These are phyloP conservation scores for Hestina assimilis DNA, from an alignment of 1,140 invertebrate genomes.

Conservation along the genomic window DNA sequence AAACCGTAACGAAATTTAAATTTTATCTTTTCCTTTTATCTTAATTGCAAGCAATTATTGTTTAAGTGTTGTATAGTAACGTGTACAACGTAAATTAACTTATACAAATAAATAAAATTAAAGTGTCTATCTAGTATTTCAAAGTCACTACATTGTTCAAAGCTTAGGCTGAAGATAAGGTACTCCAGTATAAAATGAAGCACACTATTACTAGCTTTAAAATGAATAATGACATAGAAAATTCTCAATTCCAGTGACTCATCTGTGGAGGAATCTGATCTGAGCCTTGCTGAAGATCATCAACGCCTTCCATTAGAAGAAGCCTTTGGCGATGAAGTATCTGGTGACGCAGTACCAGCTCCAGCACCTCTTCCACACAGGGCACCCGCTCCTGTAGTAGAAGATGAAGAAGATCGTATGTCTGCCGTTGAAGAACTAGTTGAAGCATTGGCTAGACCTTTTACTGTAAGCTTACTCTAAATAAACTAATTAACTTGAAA, in stretches of 20 bases:
- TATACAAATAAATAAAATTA: no score
- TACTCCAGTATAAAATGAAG: no score
- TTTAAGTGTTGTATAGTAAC: no score
- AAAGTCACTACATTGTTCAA: no score
- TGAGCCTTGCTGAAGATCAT: slow-evolving; percentile 51
- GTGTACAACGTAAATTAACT: no score
- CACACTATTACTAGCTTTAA: neutral
- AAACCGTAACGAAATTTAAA: no score
- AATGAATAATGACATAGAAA: neutral
- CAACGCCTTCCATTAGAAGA: slow-evolving; percentile 61
- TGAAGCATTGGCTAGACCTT: slow-evolving; percentile 64
- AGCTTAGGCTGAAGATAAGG: no score
- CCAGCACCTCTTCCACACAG: slow-evolving; percentile 75
- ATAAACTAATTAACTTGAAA: neutral
- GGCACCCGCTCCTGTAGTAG: slow-evolving; percentile 58
- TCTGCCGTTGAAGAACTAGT: slow-evolving; percentile 63
- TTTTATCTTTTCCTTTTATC: no score
- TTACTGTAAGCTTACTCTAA: slow-evolving; percentile 48
- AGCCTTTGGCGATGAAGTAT: slow-evolving; percentile 66
- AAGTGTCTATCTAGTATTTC: no score
- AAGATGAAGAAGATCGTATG: slow-evolving; percentile 55
- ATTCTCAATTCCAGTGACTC: slow-evolving; percentile 42
- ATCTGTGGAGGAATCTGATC: slow-evolving; percentile 57
- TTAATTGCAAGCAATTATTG: no score
- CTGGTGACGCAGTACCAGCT: slow-evolving; percentile 61